A percentile compares a stretch with the other conserved stretches of the same genome.
Conservation (phyloP, 2,888 invertebrate species). For the Oegoconia quadripuncta region DNA sequence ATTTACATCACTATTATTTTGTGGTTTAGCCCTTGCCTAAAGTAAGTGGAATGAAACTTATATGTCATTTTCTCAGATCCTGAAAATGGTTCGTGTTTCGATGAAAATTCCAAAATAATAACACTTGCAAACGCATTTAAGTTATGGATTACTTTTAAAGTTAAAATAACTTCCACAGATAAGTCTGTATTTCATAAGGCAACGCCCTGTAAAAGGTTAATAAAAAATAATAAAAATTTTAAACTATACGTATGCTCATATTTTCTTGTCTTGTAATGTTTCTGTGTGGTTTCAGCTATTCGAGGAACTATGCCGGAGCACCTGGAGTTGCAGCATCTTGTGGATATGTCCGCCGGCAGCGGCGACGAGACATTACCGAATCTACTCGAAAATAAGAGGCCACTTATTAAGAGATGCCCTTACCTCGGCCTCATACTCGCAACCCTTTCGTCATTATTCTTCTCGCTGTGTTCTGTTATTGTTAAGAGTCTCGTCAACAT, state of each 20-base stretch:
- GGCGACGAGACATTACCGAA: constrained; percentile 68
- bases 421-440: constrained; percentile 91
- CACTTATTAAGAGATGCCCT: constrained; percentile 80
- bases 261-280: background rate
- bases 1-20: too few species aligned
- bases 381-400: constrained; percentile 66
- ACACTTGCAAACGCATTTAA: background rate
- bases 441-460: constrained; percentile 92
- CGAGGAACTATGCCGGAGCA: constrained; percentile 82
- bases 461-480: constrained; percentile 94
- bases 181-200: background rate
- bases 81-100: background rate
- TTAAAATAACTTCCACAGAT: background rate
- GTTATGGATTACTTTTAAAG: background rate
- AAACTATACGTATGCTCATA: background rate
- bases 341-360: constrained; percentile 79
- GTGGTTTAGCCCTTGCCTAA: background rate
- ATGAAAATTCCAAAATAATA: constrained; percentile 5
- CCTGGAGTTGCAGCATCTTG: constrained; percentile 88
- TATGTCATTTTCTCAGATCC: constrained; percentile 7
- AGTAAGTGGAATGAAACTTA: background rate
- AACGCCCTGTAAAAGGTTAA: background rate
- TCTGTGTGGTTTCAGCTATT: constrained; percentile 17
- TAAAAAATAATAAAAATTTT: background rate
- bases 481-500: constrained; percentile 92